Conservation (phyloP, 2,797 vertebrate species). For the Ciconia nigra region DNA sequence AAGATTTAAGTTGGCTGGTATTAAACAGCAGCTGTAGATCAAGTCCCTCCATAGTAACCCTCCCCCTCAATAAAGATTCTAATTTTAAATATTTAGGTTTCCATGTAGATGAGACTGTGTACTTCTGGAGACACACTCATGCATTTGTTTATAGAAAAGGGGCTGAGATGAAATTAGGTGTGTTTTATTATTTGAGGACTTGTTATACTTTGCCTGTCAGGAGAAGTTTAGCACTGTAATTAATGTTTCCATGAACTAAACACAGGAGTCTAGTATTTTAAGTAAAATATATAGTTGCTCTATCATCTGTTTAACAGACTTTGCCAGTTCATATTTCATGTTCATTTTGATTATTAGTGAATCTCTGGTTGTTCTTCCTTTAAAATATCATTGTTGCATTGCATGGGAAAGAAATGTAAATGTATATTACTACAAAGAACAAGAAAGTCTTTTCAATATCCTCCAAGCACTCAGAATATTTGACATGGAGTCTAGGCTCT, state of each 20-base stretch:
- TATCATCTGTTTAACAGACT: constrained; percentile 21
- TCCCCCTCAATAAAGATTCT: neutral
- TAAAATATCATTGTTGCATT: neutral
- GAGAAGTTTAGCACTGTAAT: neutral
- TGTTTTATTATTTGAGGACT: constrained; percentile 23
- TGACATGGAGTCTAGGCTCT: neutral
- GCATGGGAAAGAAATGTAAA: neutral
- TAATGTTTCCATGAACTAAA: constrained; percentile 4
- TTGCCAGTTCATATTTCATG: neutral
- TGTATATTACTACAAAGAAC: neutral
- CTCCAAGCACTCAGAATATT: neutral
- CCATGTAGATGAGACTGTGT: constrained; percentile 4
- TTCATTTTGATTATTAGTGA: neutral
- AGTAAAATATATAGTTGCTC: neutral
- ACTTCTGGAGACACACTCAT: constrained; percentile 1
- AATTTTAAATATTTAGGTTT: constrained; percentile 62
- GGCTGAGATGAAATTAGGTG: constrained; percentile 42
- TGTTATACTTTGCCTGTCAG: constrained; percentile 22
- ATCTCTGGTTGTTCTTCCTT: neutral
- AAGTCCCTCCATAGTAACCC: neutral
- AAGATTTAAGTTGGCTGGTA: constrained; percentile 22
- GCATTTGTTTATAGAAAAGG: constrained; percentile 11
- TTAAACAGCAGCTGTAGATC: constrained; percentile 43
- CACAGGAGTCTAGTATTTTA: neutral
- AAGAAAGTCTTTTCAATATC: neutral